phyloP scores from a whole-genome alignment of 2,797 vertebrate genomes.

The Malacoraja senta region DNA sequence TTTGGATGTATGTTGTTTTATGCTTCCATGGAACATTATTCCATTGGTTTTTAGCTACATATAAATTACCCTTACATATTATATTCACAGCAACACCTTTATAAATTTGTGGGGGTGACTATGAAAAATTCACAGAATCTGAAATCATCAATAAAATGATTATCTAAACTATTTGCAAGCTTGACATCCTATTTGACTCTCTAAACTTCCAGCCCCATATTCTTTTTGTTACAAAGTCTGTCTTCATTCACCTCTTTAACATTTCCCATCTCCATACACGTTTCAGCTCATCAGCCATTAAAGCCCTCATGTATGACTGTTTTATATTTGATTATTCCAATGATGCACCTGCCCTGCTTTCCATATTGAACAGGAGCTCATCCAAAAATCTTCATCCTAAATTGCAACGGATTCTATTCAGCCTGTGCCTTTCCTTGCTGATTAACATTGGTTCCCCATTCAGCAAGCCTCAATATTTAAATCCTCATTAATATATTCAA shows the following conservation, averaged over 20 bases:
- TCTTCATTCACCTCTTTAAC: background rate
- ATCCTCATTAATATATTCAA: background rate
- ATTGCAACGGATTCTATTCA: background rate
- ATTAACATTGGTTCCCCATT: background rate
- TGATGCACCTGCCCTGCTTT: background rate
- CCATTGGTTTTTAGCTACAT: background rate
- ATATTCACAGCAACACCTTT: background rate
- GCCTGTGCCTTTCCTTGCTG: background rate
- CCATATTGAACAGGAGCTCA: background rate
- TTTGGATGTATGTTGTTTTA: too few relatives aligned
- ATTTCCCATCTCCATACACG: background rate
- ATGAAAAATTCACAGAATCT: background rate
- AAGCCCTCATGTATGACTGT: background rate
- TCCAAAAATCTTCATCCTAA: background rate
- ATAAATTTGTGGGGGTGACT: background rate
- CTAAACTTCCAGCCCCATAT: background rate
- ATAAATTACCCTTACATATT: background rate
- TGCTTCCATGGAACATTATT: background rate
- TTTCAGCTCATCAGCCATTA: background rate
- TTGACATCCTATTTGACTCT: background rate
- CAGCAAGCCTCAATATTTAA: background rate
- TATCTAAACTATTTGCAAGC: background rate
- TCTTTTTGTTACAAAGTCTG: background rate
- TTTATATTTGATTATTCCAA: background rate
- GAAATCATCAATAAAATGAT: background rate